phyloP scores from a whole-genome alignment of 1,140 invertebrate genomes.

The Bombus soroeensis region DNA sequence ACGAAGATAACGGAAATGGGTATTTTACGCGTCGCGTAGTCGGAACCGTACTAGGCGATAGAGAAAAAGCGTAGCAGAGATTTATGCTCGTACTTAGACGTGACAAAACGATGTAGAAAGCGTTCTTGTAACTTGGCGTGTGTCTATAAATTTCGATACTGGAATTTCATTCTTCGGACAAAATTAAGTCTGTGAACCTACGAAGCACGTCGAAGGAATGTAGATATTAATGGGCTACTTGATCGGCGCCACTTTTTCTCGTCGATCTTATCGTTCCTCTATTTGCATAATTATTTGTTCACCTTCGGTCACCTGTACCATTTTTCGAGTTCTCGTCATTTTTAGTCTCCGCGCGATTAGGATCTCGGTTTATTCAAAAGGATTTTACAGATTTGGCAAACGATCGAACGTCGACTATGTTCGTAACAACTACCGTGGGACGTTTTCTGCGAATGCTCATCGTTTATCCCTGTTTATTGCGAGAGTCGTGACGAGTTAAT shows the following conservation, averaged over 20 bases:
- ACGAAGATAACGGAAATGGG: slow-evolving; percentile 9
- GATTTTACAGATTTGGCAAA: neutral
- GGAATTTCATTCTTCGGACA: slow-evolving; percentile 20
- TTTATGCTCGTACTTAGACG: slow-evolving; percentile 9
- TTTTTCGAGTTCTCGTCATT: neutral
- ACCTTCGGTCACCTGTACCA: slow-evolving; percentile 2
- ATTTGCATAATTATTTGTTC: slow-evolving; percentile 51
- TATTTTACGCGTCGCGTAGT: slow-evolving; percentile 12
- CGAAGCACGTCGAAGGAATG: slow-evolving; percentile 31
- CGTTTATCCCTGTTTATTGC: neutral
- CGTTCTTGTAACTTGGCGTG: slow-evolving; percentile 17
- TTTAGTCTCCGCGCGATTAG: neutral
- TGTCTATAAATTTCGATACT: slow-evolving; percentile 42
- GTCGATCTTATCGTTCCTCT: slow-evolving; percentile 29
- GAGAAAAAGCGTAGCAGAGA: neutral
- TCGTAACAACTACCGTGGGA: neutral
- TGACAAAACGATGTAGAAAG: slow-evolving; percentile 15
- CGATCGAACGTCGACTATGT: neutral
- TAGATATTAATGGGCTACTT: slow-evolving; percentile 31
- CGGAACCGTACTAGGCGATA: neutral
- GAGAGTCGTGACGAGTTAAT: neutral
- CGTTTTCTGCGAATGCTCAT: neutral
- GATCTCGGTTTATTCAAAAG: neutral
- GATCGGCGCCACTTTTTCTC: slow-evolving; percentile 26
- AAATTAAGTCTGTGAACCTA: slow-evolving; percentile 39